A percentile compares a stretch with the other conserved stretches of the same genome.
phyloP scores from a whole-genome alignment of 2,113 vertebrate genomes.

The Scortum barcoo region DNA sequence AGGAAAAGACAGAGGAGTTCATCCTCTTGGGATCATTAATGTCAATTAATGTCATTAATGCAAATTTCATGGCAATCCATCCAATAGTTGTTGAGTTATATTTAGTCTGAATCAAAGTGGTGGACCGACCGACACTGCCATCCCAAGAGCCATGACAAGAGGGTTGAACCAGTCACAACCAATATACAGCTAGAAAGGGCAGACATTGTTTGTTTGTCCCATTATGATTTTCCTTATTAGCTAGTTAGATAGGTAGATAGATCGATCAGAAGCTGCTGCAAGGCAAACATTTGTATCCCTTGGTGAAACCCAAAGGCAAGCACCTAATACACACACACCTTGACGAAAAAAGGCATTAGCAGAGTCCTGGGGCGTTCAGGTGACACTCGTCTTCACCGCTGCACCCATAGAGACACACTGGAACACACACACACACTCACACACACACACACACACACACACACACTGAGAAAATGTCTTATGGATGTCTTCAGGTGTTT shows the following conservation, averaged over 20 bases:
- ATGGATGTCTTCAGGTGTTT: slow-evolving; percentile 44
- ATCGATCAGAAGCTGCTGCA: slow-evolving; percentile 20
- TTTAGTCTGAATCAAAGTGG: neutral
- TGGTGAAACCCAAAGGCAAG: slow-evolving; percentile 30
- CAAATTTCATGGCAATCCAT: neutral
- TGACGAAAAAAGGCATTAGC: slow-evolving; percentile 15
- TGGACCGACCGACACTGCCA: neutral
- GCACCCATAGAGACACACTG: neutral
- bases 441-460: slow-evolving; percentile 13
- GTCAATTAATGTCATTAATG: too few species aligned
- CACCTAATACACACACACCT: slow-evolving; percentile 46
- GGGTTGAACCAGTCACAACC: neutral
- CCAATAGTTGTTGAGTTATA: neutral
- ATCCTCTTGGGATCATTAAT: neutral
- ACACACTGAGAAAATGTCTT: neutral
- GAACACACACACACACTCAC: neutral
- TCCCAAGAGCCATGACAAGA: neutral
- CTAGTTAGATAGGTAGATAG: too few species aligned
- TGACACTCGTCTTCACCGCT: slow-evolving; percentile 17
- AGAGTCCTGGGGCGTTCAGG: slow-evolving; percentile 55
- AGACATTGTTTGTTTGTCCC: slow-evolving; percentile 1
- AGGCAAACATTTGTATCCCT: slow-evolving; percentile 31
- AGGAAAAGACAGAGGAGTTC: neutral
- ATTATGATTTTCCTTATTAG: neutral
- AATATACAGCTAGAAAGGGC: neutral